Evolutionary conservation across 2,113 vertebrate species (phyloP).

Genomic region (Melozone crissalis): DNA sequence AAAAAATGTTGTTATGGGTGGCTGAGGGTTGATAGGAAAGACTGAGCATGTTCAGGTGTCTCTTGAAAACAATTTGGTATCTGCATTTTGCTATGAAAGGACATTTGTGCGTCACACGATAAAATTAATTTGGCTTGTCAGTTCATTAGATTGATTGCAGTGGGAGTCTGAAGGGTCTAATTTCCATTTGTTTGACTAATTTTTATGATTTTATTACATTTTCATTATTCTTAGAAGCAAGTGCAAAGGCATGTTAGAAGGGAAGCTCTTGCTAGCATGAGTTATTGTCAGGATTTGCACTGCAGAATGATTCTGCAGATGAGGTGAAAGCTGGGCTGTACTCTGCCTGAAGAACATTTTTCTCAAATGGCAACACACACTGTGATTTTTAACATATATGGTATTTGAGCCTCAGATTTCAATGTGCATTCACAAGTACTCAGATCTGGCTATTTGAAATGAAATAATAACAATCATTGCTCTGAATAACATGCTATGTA

Average conservation of each 20-base stretch:
- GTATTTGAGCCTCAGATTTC: background rate
- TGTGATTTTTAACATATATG: background rate
- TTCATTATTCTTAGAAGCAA: background rate
- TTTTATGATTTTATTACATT: background rate
- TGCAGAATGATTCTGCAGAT: background rate
- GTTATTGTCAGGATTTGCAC: background rate
- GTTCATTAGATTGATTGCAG: background rate
- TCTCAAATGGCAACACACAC: background rate
- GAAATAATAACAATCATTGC: background rate
- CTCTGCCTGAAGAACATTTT: background rate
- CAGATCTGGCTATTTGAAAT: background rate
- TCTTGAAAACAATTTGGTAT: background rate
- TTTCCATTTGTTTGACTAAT: background rate
- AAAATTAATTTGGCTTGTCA: background rate
- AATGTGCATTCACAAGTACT: background rate
- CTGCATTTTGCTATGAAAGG: background rate
- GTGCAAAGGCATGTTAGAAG: background rate
- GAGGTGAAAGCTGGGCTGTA: background rate
- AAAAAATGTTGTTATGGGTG: background rate
- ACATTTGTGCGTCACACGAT: rapidly evolving
- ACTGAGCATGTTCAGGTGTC: rapidly evolving
- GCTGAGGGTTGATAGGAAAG: background rate
- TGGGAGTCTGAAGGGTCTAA: background rate
- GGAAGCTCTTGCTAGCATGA: background rate
- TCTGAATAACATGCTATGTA: background rate